These are phyloP conservation scores for Trichopoda pennipes DNA, from an alignment of 2,888 invertebrate species.

Conservation along the genomic window DNA sequence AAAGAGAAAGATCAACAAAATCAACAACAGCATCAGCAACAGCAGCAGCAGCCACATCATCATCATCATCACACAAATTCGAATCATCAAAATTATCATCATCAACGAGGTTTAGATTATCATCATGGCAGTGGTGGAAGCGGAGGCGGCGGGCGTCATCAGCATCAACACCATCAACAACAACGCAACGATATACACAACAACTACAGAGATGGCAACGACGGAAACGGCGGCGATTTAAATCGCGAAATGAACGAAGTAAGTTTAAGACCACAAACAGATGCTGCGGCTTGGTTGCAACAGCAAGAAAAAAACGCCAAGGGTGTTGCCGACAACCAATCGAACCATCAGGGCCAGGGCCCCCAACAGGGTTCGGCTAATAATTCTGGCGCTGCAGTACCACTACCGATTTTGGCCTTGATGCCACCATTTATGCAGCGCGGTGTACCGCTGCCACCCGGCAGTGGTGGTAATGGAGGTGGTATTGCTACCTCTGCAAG, in stretches of 20 bases:
- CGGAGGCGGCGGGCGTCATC: slow-evolving; percentile 70
- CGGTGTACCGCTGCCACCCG: slow-evolving; percentile 74
- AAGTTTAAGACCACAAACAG: slow-evolving; percentile 80
- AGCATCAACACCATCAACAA: slow-evolving; percentile 72
- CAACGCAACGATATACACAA: slow-evolving; percentile 73
- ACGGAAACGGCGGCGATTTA: slow-evolving; percentile 73
- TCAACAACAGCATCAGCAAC: slow-evolving; percentile 67
- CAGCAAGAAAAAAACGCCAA: slow-evolving; percentile 81
- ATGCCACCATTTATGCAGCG: slow-evolving; percentile 88
- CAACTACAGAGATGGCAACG: slow-evolving; percentile 81
- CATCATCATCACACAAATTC: slow-evolving; percentile 71
- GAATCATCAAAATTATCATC: slow-evolving; percentile 72
- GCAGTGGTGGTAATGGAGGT: slow-evolving; percentile 67
- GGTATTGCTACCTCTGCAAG: slow-evolving; percentile 62
- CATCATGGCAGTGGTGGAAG: slow-evolving; percentile 59
- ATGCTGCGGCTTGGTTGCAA: slow-evolving; percentile 79
- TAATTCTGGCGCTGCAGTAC: slow-evolving; percentile 80
- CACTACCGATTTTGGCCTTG: slow-evolving; percentile 87
- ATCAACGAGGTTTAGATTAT: slow-evolving; percentile 63
- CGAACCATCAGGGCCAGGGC: slow-evolving; percentile 82
- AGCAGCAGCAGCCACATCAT: slow-evolving; percentile 71
- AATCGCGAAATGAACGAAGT: slow-evolving; percentile 75
- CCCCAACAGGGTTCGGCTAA: slow-evolving; percentile 80
- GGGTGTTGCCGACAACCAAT: slow-evolving; percentile 73
- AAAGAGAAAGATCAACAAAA: slow-evolving; percentile 71